A percentile compares a stretch with the other conserved stretches of the same genome.
These are phyloP conservation scores for Copidosoma floridanum DNA, from an alignment of 1,140 invertebrate species.

Conservation along the genomic window DNA sequence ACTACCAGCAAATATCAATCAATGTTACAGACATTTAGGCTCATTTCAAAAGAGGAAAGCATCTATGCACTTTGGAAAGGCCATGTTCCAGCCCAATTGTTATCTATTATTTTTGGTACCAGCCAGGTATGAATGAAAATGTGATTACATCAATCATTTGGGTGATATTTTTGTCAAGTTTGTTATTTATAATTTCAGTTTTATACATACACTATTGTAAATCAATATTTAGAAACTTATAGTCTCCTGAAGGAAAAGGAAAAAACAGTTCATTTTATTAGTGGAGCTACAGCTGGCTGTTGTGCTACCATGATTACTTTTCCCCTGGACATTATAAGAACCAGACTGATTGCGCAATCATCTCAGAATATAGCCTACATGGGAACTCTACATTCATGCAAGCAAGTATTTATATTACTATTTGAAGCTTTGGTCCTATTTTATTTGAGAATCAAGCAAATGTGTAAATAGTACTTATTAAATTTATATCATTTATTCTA, in stretches of 20 bases:
- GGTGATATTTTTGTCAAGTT: too few species aligned
- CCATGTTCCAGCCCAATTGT: constrained; percentile 86
- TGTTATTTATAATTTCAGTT: too few species aligned
- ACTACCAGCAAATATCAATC: constrained; percentile 79
- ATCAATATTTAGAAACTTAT: constrained; percentile 39
- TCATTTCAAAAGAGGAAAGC: constrained; percentile 86
- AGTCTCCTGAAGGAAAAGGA: constrained; percentile 52
- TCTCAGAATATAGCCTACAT: constrained; percentile 73
- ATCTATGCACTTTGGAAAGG: constrained; percentile 88
- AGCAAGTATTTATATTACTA: constrained; percentile 33
- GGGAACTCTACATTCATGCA: constrained; percentile 65
- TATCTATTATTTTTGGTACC: constrained; percentile 87
- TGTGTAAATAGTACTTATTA: background rate
- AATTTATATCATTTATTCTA: constrained; percentile 40
- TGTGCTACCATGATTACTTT: constrained; percentile 79
- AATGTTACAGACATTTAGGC: constrained; percentile 70
- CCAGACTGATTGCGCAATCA: constrained; percentile 88
- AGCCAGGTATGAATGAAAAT: constrained; percentile 63
- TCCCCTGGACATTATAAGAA: constrained; percentile 92
- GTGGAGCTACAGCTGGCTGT: constrained; percentile 75
- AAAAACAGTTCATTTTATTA: constrained; percentile 69
- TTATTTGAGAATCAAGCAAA: background rate
- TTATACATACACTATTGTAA: constrained; percentile 45
- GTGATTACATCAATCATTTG: background rate
- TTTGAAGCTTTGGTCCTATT: background rate